These are phyloP conservation scores for Coptodon rendalli DNA, from an alignment of 2,113 vertebrate species.

Conservation along the genomic window DNA sequence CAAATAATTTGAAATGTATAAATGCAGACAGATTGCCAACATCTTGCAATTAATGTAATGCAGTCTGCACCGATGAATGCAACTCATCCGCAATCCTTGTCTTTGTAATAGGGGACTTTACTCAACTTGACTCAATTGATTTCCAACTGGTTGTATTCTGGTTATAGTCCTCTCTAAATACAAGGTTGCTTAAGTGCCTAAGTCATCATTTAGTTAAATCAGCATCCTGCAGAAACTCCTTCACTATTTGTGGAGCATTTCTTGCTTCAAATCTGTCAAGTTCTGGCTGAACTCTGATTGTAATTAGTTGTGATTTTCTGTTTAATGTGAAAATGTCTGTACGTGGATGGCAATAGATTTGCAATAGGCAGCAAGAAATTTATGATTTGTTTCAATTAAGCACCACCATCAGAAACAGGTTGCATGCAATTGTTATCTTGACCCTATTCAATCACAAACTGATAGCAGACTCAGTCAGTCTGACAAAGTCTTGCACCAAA, in stretches of 20 bases:
- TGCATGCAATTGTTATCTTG: not conserved
- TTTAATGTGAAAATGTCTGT: not conserved
- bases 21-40: not conserved
- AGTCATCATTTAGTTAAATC: not conserved
- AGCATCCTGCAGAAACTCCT: not conserved
- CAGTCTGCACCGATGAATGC: not conserved
- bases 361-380: not conserved
- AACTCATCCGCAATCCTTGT: not conserved
- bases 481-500: not conserved
- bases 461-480: not conserved
- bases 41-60: not conserved
- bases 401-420: not conserved
- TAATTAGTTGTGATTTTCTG: not conserved
- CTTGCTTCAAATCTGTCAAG: not conserved
- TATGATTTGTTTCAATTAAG: not conserved
- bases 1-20: not conserved
- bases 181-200: not conserved
- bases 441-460: not conserved
- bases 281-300: not conserved
- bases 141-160: not conserved
- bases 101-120: not conserved
- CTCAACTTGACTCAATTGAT: not conserved
- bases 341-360: not conserved
- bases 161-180: not conserved
- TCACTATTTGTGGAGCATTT: not conserved